Evolutionary conservation across 2,797 vertebrate species (phyloP).

Genomic region (Coccyzus lansbergi): DNA sequence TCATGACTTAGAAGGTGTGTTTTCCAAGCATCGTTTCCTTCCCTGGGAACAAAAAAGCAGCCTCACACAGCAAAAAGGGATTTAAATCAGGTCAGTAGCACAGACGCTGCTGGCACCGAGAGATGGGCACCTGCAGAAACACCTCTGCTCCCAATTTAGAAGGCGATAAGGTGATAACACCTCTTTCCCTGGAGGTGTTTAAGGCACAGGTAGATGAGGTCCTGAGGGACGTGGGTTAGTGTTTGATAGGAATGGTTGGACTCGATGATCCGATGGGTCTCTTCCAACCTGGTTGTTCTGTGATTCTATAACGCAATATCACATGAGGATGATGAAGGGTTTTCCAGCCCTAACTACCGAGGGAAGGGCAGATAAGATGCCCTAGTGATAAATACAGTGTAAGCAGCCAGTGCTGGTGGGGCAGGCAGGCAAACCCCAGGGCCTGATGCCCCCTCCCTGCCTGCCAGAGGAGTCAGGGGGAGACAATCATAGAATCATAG

Average conservation of each 20-base stretch:
- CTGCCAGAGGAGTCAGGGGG: accelerated
- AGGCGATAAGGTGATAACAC: not conserved
- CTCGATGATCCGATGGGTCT: too few relatives aligned
- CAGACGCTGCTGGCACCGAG: not conserved
- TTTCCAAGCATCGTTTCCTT: not conserved
- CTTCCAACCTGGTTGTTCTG: too few relatives aligned
- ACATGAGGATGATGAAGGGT: not conserved
- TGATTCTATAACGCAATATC: not conserved
- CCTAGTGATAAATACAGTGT: not conserved
- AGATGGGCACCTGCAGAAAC: not conserved
- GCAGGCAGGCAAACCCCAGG: accelerated
- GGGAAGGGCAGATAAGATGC: not conserved
- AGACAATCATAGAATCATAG: too few relatives aligned
- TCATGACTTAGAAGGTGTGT: accelerated
- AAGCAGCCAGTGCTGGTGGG: not conserved
- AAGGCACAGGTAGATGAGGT: too few relatives aligned
- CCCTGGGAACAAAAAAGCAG: accelerated
- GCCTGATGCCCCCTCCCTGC: not conserved
- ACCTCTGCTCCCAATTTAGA: not conserved
- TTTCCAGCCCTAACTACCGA: not conserved
- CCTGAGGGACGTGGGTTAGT: too few relatives aligned
- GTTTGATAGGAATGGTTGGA: too few relatives aligned
- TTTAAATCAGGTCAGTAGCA: not conserved
- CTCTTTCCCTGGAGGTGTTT: too few relatives aligned
- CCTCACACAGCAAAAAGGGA: accelerated